These are phyloP conservation scores for Bettongia penicillata DNA, from an alignment of 2,113 vertebrate genomes.

Conservation along the genomic window DNA sequence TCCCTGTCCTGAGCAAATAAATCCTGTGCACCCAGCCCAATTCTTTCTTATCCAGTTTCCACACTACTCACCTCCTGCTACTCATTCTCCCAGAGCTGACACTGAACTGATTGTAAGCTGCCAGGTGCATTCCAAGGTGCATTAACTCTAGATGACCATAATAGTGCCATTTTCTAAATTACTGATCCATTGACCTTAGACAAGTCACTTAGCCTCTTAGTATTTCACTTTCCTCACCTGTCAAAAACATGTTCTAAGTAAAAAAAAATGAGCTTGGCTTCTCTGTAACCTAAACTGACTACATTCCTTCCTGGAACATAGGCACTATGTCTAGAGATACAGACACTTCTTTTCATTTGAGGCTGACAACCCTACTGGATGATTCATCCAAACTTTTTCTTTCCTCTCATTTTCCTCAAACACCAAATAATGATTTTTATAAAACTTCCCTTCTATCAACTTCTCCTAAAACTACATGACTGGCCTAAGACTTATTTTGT, in stretches of 20 bases:
- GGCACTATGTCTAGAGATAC: background rate
- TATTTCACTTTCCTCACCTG: slow-evolving; percentile 4
- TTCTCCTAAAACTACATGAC: slow-evolving; percentile 9
- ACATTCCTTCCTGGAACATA: background rate
- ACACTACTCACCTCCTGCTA: background rate
- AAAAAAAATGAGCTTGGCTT: background rate
- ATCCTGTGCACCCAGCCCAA: background rate
- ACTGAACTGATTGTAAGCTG: slow-evolving; percentile 12
- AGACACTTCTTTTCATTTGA: background rate
- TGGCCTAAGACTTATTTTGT: slow-evolving; percentile 6
- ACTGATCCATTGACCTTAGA: background rate
- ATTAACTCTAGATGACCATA: slow-evolving; percentile 28
- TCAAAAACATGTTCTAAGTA: slow-evolving; percentile 11
- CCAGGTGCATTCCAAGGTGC: slow-evolving; percentile 10
- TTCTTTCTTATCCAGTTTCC: background rate
- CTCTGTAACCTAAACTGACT: background rate
- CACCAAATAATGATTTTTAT: background rate
- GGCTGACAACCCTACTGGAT: background rate
- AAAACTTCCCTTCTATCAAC: background rate
- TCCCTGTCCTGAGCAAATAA: background rate
- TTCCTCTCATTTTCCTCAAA: background rate
- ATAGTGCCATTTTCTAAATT: slow-evolving; percentile 4
- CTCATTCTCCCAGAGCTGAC: background rate
- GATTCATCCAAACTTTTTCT: background rate
- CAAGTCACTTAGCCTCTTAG: slow-evolving; percentile 13